Base-by-base conservation (phyloP, 1,140 invertebrate species). In the Lepidurus packardi region DNA sequence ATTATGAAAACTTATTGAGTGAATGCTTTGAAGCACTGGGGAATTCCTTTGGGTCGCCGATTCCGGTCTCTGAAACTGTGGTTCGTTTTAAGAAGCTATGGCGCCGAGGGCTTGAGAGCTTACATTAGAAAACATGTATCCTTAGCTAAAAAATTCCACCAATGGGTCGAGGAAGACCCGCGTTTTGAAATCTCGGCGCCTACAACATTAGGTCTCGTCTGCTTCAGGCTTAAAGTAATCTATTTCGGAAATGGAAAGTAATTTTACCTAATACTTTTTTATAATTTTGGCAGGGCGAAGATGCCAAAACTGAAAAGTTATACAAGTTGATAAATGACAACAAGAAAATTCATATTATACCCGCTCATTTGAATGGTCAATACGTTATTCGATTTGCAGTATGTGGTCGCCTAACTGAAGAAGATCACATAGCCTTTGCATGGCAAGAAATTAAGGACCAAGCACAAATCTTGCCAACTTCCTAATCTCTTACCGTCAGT, bases 301-400 rank as follows among this genome's bases (percentile, higher is more conserved):
- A 98, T 83, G 92, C 93, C 81, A 83, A 98, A 16, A 99, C 98
- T 85, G 95, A 98, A 85, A 96, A 95, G 83, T 86, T 99, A 4
- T 86, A 99, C 76, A 94, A 94, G 76, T 90, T 90, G 75, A 97
- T 99, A 80, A 99, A 99, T 83, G 96, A 94, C 77, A 97, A 95
- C 7, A 97, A 97, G 8, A 94, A 95, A 84, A 86, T 99, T 76
- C 97, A 99, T 84, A 98, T 99, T 96, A 95, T 99, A 4, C 97
- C 97, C 0, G 94, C 96, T 1, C 91, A 89, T 44, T 91, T 98
- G 1, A 94, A 95, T 83, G 94, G 97, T 43, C 90, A 91, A 80
- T 98, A 94, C 83, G 92, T 93, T 8, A 99, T 99, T 81, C 89
- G 97, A 76, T 98, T 99, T 85, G 98, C 96, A 82, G 93, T 98